A percentile compares a stretch with the other conserved stretches of the same genome.
Conservation (phyloP, 2,113 vertebrate species). For the Xenopus laevis region DNA sequence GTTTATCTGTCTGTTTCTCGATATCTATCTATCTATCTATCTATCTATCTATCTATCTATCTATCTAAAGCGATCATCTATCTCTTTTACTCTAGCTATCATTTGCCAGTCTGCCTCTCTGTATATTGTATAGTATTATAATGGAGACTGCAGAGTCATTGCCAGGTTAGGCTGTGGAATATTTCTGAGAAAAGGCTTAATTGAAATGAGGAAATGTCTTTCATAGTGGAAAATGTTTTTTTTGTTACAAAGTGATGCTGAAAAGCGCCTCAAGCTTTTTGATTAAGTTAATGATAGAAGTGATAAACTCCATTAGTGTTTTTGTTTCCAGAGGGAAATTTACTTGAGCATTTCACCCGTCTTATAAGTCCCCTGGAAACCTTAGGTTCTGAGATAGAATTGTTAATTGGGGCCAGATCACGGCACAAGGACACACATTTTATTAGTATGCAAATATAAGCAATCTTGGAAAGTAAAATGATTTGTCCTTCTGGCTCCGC, state of each 20-base stretch:
- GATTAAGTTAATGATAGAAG: constrained; percentile 79
- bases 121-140: no score
- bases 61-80: no score
- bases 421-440: constrained; percentile 57
- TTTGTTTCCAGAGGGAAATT: constrained; percentile 68
- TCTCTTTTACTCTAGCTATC: no score
- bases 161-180: background rate
- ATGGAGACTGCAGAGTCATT: no score
- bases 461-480: constrained; percentile 61
- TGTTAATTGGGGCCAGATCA: constrained; percentile 54
- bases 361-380: constrained; percentile 49
- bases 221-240: constrained; percentile 80
- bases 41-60: no score
- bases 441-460: constrained; percentile 65
- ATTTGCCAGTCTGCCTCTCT: no score
- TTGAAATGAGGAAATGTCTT: constrained; percentile 71
- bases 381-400: constrained; percentile 57
- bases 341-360: constrained; percentile 49
- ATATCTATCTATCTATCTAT: no score
- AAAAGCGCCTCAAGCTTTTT: constrained; percentile 62
- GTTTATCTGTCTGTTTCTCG: no score
- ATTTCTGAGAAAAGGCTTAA: constrained; percentile 48
- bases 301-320: constrained; percentile 74
- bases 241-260: constrained; percentile 67
- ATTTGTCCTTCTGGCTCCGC: constrained; percentile 51